A percentile compares a stretch with the other conserved stretches of the same genome.
Evolutionary conservation across 2,113 vertebrate genomes (phyloP).

Genomic region (Aleadryas rufinucha): DNA sequence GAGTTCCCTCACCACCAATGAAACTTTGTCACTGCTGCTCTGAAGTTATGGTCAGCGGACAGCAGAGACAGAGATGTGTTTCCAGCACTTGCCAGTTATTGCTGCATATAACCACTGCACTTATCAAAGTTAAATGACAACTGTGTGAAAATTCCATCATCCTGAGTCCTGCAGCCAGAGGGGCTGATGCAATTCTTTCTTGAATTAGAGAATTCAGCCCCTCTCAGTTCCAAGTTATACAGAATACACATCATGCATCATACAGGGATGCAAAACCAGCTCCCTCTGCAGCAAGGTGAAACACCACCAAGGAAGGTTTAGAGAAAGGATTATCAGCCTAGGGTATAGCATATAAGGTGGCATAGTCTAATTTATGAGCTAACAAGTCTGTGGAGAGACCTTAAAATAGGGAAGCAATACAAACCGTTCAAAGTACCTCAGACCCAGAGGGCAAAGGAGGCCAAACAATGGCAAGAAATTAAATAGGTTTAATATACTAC

Average conservation of each 20-base stretch:
- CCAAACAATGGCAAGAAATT: neutral
- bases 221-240: neutral
- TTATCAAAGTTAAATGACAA: neutral
- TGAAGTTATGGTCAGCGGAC: neutral
- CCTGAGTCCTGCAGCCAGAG: neutral
- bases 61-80: neutral
- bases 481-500: neutral
- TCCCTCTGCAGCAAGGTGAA: neutral
- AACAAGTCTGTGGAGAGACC: neutral
- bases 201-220: neutral
- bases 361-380: neutral
- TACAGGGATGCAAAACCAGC: neutral
- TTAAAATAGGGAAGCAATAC: neutral
- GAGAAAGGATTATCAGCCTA: neutral
- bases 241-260: neutral
- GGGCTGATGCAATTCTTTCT: neutral
- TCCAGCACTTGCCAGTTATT: neutral
- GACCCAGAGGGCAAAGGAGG: neutral
- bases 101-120: neutral
- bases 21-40: neutral
- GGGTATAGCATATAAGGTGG: neutral
- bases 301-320: neutral
- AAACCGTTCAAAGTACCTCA: neutral
- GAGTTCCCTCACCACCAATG: neutral
- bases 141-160: accelerated